Base-by-base conservation (phyloP, 2,113 vertebrate genomes). In the Nanorana parkeri region DNA sequence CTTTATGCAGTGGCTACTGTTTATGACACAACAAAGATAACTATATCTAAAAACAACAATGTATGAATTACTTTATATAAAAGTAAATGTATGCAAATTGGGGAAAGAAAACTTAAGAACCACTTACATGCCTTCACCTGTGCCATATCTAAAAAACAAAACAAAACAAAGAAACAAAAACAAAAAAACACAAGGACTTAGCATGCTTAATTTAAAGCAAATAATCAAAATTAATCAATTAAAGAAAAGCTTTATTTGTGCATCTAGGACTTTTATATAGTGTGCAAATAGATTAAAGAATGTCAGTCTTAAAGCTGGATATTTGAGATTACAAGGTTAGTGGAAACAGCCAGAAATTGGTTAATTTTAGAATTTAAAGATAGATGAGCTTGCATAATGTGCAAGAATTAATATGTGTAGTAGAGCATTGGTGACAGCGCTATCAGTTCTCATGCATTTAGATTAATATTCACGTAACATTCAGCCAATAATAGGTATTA, bases 71-170 rank as follows among this genome's bases (percentile, higher is more conserved):
- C 19, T 67, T 20, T 2, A 19, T n/a, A 21, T 10, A 58, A 26
- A 73, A 32, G 41, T 32, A 75, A 11, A 63, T 63, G 52, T 28
- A 71, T 28, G 72, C 36, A 56, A 74, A 66, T 76, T 76, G n/a
- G 28, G 26, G 66, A 47, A 67, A 75, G 66, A 47, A 67, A 75
- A 90, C 92, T 90, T 91, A 92, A 93, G 89, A 87, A 94, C 92
- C 95, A 96, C 95, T 96, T 97, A 97, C 94, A 96, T 96, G 95
- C 96, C 94, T 93, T 97, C 95, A 95, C 95, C 94, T 92, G 94
- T 94, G 91, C 96, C 95, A 94, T 87, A 90, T 96, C 96, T 97
- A 96, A 94, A 96, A 89, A 93, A 91, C 85, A 91, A 89, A 94
- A 78, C 8, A 16, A 68, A 41, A 77, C 17, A 77, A 24, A 71